phyloP scores from a whole-genome alignment of 1,140 invertebrate genomes.

The Euwallacea similis region DNA sequence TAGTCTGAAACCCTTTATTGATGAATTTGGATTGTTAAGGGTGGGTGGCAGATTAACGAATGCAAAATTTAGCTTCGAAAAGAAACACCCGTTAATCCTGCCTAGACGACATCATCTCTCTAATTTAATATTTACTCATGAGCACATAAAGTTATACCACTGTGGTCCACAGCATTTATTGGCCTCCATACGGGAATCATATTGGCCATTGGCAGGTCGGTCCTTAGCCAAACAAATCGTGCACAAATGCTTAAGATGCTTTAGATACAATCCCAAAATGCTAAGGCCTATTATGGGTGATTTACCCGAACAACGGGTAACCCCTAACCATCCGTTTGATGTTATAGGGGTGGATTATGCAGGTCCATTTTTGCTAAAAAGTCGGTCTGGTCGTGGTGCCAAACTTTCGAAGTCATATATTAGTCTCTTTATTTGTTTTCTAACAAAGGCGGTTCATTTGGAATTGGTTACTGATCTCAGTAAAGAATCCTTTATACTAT shows the following conservation, averaged over 20 bases:
- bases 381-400: slow-evolving; percentile 19
- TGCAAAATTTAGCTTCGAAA: slow-evolving; percentile 6
- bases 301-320: slow-evolving; percentile 46
- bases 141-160: slow-evolving; percentile 15
- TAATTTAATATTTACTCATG: slow-evolving; percentile 9
- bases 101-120: slow-evolving; percentile 8
- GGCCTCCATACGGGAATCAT: slow-evolving; percentile 39
- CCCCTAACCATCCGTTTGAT: slow-evolving; percentile 36
- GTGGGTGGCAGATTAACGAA: not conserved
- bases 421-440: slow-evolving; percentile 47
- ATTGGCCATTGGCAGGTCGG: slow-evolving; percentile 40
- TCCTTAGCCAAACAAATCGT: slow-evolving; percentile 37
- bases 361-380: slow-evolving; percentile 39
- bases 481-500: not conserved
- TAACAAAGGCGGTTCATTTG: slow-evolving; percentile 50
- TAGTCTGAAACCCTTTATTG: too few species aligned
- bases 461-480: slow-evolving; percentile 42
- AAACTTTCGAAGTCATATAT: slow-evolving; percentile 46
- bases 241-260: slow-evolving; percentile 33
- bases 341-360: slow-evolving; percentile 43
- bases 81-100: slow-evolving; percentile 11
- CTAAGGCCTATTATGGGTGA: slow-evolving; percentile 44
- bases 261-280: slow-evolving; percentile 12
- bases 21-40: not conserved
- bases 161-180: slow-evolving; percentile 18